phyloP scores from a whole-genome alignment of 1,140 invertebrate genomes.

The Drosophila leontia region DNA sequence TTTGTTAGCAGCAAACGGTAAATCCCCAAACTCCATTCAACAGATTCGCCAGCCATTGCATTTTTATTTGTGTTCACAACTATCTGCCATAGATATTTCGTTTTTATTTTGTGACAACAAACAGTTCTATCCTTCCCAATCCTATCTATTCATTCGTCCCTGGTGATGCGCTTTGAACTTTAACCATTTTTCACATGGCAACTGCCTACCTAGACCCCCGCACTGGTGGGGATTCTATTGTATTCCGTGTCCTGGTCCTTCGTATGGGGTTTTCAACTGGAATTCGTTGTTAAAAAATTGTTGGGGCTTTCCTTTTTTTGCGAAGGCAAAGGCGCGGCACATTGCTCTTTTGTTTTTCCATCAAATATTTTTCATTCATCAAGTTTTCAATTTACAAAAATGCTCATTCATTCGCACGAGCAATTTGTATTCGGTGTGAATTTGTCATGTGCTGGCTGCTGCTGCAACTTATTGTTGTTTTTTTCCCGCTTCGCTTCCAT shows the following conservation, averaged over 20 bases:
- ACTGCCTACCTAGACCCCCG: slow-evolving; percentile 23
- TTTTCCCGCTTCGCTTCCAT: slow-evolving; percentile 6
- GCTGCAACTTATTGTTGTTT: slow-evolving; percentile 50
- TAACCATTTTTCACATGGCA: slow-evolving; percentile 46
- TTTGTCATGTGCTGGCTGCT: slow-evolving; percentile 72
- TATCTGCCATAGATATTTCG: slow-evolving; percentile 21
- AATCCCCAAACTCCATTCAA: slow-evolving; percentile 49
- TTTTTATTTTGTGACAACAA: slow-evolving; percentile 52
- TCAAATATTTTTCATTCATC: slow-evolving; percentile 84
- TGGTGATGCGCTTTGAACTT: slow-evolving; percentile 51
- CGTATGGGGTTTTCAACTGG: slow-evolving; percentile 16
- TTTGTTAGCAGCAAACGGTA: not conserved
- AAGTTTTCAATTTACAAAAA: slow-evolving; percentile 84
- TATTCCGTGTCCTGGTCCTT: slow-evolving; percentile 20
- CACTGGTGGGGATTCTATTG: slow-evolving; percentile 22
- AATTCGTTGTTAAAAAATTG: slow-evolving; percentile 43
- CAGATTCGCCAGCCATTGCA: slow-evolving; percentile 43
- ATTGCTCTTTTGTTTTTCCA: slow-evolving; percentile 81
- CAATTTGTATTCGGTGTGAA: slow-evolving; percentile 84
- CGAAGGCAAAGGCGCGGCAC: slow-evolving; percentile 23
- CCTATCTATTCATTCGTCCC: slow-evolving; percentile 15
- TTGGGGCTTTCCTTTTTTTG: slow-evolving; percentile 5
- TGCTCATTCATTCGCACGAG: slow-evolving; percentile 82
- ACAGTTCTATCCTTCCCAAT: slow-evolving; percentile 35
- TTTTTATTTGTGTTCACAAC: slow-evolving; percentile 36